Percentiles rank a stretch among this genome's conserved stretches.
Evolutionary conservation across 2,888 invertebrate species (phyloP).

Genomic region (Parnassius smintheus): DNA sequence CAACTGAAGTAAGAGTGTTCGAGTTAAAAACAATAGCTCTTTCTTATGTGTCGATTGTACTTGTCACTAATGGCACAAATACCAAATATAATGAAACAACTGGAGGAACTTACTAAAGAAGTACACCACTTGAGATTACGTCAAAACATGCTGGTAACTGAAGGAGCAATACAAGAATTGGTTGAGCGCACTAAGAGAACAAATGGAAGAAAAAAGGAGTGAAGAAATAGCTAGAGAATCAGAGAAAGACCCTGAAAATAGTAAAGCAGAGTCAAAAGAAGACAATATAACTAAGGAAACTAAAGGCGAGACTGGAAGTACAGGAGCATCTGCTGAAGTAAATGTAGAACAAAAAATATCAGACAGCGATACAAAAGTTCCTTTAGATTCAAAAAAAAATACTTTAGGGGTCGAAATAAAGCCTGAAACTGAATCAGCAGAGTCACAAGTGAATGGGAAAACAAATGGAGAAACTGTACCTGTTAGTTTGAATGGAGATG

Average conservation of each 20-base stretch:
- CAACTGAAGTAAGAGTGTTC: too few relatives aligned
- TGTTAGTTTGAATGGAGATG: constrained; percentile 57
- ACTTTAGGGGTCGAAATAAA: constrained; percentile 31
- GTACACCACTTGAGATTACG: too few relatives aligned
- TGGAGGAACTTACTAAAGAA: too few relatives aligned
- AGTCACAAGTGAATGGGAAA: constrained; percentile 64
- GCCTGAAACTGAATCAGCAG: constrained; percentile 43
- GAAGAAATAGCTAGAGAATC: constrained; percentile 26
- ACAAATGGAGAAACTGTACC: constrained; percentile 53
- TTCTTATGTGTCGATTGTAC: too few relatives aligned
- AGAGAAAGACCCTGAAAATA: constrained; percentile 6
- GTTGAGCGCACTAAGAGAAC: too few relatives aligned
- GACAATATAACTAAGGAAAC: constrained; percentile 36
- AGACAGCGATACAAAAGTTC: constrained; percentile 27
- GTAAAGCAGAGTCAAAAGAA: constrained; percentile 23
- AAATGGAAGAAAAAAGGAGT: constrained; percentile 30
- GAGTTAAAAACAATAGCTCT: too few relatives aligned
- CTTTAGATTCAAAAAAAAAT: constrained; percentile 32
- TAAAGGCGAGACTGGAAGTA: constrained; percentile 28
- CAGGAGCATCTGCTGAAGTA: constrained; percentile 19
- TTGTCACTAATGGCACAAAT: too few relatives aligned
- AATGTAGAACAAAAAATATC: constrained; percentile 14
- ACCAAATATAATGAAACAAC: too few relatives aligned
- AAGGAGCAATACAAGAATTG: too few relatives aligned
- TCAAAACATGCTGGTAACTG: too few relatives aligned